Evolutionary conservation across 2,888 invertebrate species (phyloP), one percentile per base, ranked within the genome.

Genomic region (Rhogogaster chlorosoma): DNA sequence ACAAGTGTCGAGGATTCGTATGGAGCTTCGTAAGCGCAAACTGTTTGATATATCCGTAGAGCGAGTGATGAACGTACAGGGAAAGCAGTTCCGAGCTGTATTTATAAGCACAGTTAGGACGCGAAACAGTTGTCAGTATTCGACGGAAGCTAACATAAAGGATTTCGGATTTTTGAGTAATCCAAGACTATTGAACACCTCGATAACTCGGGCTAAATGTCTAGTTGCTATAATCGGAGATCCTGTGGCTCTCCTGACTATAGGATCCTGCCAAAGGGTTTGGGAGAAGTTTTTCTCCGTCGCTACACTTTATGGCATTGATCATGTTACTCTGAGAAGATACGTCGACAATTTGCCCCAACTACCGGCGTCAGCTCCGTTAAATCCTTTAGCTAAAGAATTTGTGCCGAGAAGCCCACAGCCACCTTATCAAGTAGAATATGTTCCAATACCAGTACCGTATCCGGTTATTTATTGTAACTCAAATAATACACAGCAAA

Each of bases 111-210:
- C 97, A 0, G 97, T 97, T 0, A 94, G 97, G 49, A 98, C 97
- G 7, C 94, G 97, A 36, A 95, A 96, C 84, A 97, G 97, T 0
- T 97, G 97, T 91, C 94, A 94, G 26, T 89, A 94, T 89, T 90
- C 93, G 83, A 90, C 93, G 6, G 95, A 95, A 84, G 95, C 96
- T 85, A 91, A 92, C 85, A 88, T 93, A 1, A 95, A 96, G 83
- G 97, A 97, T 91, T 97, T 97, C 90, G 97, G 97, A 0, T 98
- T 98, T 91, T 93, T 98, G 70, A 97, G 97, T 38, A 97, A 97
- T 93, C 96, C 96, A 0, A 96, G 97, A 90, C 94, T 98, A 5
- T 93, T 98, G 38, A 98, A 97, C 91, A 98, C 98, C 0, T 98
- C 98, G 0, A 96, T 98, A 82, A 98, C 96, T 0, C 26, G 98